Conservation (phyloP, 2,113 vertebrate species). For the Orientallactaga bullata region DNA sequence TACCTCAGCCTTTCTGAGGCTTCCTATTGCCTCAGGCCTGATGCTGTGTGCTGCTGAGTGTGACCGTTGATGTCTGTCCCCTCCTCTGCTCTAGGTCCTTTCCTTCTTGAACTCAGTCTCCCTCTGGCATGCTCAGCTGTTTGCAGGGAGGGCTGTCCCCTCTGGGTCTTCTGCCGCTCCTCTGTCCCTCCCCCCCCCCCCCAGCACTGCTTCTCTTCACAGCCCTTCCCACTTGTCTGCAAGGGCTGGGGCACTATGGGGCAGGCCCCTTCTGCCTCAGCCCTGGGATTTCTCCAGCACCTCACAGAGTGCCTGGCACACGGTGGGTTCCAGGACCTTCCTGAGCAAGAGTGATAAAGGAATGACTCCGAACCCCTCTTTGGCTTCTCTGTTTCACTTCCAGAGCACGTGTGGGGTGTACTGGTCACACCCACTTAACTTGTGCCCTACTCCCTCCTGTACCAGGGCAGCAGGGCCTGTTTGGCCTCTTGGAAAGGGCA, state of each 20-base stretch:
- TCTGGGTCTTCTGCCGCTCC: no score
- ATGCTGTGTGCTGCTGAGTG: not conserved
- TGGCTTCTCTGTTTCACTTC: not conserved
- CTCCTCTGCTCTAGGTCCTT: not conserved
- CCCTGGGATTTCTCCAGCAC: not conserved
- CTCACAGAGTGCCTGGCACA: no score
- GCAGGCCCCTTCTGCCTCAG: not conserved
- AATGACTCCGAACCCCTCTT: not conserved
- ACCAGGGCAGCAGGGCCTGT: not conserved
- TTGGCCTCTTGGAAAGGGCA: not conserved
- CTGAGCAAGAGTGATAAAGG: not conserved
- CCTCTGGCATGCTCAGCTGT: not conserved
- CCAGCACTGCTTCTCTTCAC: not conserved
- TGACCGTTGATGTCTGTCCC: not conserved
- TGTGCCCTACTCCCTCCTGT: not conserved
- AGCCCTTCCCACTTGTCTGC: not conserved
- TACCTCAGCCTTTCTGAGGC: not conserved
- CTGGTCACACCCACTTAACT: not conserved
- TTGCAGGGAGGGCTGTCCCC: not conserved
- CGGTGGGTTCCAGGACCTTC: not conserved
- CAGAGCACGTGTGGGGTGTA: not conserved
- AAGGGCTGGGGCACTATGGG: not conserved
- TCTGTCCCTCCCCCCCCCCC: not conserved
- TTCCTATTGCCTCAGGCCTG: not conserved
- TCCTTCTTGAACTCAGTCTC: not conserved